phyloP scores from a whole-genome alignment of 2,797 vertebrate species.

The Prunella strophiata region DNA sequence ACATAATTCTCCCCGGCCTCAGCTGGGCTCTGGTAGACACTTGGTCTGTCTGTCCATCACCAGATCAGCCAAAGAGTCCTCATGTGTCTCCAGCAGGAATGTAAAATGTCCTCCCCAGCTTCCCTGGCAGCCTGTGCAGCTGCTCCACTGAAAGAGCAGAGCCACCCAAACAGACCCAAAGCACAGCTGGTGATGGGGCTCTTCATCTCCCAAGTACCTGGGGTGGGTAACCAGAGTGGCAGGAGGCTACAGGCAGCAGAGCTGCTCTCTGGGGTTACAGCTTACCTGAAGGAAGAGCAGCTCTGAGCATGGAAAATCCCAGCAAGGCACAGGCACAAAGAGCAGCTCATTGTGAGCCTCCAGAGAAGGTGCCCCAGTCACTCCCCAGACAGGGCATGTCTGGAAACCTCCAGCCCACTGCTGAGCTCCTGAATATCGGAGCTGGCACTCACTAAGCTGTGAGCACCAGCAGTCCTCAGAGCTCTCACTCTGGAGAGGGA shows the following conservation, averaged over 20 bases:
- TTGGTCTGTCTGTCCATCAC: slow-evolving; percentile 48
- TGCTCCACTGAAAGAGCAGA: background rate
- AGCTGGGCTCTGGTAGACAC: slow-evolving; percentile 48
- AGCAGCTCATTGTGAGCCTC: background rate
- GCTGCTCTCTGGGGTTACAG: background rate
- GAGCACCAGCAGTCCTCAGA: background rate
- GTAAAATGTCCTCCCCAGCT: background rate
- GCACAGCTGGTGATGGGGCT: background rate
- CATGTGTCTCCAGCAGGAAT: background rate
- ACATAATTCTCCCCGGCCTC: slow-evolving; percentile 64
- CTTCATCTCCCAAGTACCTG: background rate
- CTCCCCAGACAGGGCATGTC: background rate
- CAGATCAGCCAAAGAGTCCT: slow-evolving; percentile 13
- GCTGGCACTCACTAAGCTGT: background rate
- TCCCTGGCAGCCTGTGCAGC: background rate
- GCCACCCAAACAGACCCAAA: background rate
- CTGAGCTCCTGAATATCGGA: accelerated
- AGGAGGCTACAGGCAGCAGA: accelerated
- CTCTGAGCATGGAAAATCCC: background rate
- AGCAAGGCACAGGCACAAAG: background rate
- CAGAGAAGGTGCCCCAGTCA: background rate
- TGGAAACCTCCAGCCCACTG: background rate
- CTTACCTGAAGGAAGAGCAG: background rate
- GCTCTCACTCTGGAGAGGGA: background rate
- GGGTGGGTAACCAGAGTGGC: background rate